Base-by-base conservation (phyloP, 37 sponge, comb jelly and placozoan species). In the Ephydatia muelleri region DNA sequence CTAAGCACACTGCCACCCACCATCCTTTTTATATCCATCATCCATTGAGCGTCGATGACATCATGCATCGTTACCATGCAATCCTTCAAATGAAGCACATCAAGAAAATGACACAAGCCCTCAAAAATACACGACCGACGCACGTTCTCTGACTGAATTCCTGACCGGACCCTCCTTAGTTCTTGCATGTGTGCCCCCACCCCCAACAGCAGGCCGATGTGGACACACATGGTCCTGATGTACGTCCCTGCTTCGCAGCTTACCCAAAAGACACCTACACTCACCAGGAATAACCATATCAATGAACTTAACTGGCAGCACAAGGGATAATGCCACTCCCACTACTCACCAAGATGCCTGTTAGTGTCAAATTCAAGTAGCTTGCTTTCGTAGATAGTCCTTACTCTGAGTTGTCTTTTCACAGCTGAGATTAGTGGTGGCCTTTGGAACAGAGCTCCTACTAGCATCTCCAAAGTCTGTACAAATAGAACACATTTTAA, bases 231-330 rank as follows among this genome's bases (percentile, higher is more conserved):
- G 13, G 95, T 98, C 36, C 98, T 67, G 38, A 98, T 93, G 82
- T 98, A 98, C 19, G 98, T 98, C n/a, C 98, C 98, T 65, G 98
- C 98, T 70, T 98, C 98, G 91, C 98, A 98, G 64, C 95, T 98
- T 48, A 95, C 95, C 98, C 98, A 98, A 48, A 98, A 98, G 67
- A 98, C 96, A 78, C 85, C 98, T 97, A 72, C 38, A 67, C 23
- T 57, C 57, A 57, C 2, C 72, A 26, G 14, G 26, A 38, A 65
- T 49, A 84, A 30, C 75, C 28, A 34, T 19, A 64, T 11, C 23
- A 21, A 35, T 13, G 16, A 37, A 8, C 32, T 26, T 11, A 11
- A 84, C 38, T n/a, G n/a, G n/a, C n/a, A n/a, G n/a, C n/a, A n/a
- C n/a, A n/a, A n/a, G n/a, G n/a, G n/a, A n/a, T n/a, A n/a, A n/a